Evolutionary conservation across 2,113 vertebrate species (phyloP), one percentile per base, ranked within the genome.

Genomic region (Pterocles gutturalis): DNA sequence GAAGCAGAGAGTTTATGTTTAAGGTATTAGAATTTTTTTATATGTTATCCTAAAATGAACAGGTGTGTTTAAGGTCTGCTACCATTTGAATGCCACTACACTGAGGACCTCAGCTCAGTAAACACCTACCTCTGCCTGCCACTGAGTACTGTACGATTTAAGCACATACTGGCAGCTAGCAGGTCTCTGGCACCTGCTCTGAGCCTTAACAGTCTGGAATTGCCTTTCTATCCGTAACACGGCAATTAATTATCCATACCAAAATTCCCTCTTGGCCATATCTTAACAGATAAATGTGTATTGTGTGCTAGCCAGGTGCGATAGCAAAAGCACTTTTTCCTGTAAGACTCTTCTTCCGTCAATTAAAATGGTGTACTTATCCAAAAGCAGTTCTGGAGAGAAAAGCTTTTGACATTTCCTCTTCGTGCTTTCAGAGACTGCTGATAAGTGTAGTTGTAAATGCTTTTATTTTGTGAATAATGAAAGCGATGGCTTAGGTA

Each of bases 381-480:
- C 34, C 65, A 79, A 94, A 90, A 92, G 57, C 36, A 33, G 8
- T 28, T 67, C 38, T 69, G 33, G 53, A 81, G 15, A 60, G 54
- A 84, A 84, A 87, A 64, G 28, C 53, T 88, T 85, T 62, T 72
- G 80, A 58, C 31, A 10, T 64, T 57, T 86, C 29, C 18, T 92
- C 55, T 72, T 64, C 33, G 65, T 57, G 9, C 57, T 71, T 94
- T 80, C 41, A 66, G 71, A 80, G 71, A 9, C 33, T 77, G 46
- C 11, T 17, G 58, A 85, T 33, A 78, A 87, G 87, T 21, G n/a
- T 36, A 76, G 18, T 36, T 79, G 48, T 69, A 95, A 92, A 49
- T 70, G 76, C 46, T 81, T 94, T 95, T 78, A 81, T 92, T 91
- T 91, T n/a, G 22, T 87, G 72, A 84, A 87, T 95, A 89, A 29